Evolutionary conservation across 2,113 vertebrate species (phyloP).

Genomic region (Aphyosemion australe): DNA sequence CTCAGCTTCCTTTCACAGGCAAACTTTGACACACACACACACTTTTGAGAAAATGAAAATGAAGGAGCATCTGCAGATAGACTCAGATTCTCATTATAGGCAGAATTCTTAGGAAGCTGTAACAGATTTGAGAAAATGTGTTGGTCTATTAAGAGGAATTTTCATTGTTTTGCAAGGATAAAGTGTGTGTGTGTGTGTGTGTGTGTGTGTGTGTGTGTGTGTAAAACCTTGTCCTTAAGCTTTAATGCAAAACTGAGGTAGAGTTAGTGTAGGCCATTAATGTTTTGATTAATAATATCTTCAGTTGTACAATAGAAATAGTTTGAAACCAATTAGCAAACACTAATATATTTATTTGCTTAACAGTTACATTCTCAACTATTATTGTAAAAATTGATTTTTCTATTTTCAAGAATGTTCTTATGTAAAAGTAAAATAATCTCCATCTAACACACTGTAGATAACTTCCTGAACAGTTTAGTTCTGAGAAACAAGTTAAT

Average conservation of each 20-base stretch:
- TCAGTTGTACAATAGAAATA: conserved; percentile 13
- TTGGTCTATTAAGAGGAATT: too few relatives aligned
- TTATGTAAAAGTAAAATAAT: not conserved
- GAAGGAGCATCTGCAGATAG: conserved; percentile 2
- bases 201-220: too few relatives aligned
- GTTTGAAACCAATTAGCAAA: conserved; percentile 8
- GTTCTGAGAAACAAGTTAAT: too few relatives aligned
- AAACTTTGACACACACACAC: conserved; percentile 14
- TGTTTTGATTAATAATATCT: conserved; percentile 27
- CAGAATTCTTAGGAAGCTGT: too few relatives aligned
- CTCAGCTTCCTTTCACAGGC: conserved; percentile 10
- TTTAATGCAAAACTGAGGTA: conserved; percentile 74
- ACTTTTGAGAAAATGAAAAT: not conserved
- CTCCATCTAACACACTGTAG: too few relatives aligned
- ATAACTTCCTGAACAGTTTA: too few relatives aligned
- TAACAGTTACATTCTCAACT: conserved; percentile 1
- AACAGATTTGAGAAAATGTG: too few relatives aligned
- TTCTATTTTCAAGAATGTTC: too few relatives aligned
- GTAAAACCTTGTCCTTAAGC: conserved; percentile 9
- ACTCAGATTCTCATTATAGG: not conserved
- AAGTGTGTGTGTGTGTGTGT: not conserved
- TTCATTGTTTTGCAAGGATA: too few relatives aligned
- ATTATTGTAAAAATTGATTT: not conserved
- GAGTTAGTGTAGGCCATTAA: conserved; percentile 63
- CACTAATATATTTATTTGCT: conserved; percentile 6